phyloP scores from a whole-genome alignment of 2,888 invertebrate species.

The Heteromurus nitidus region DNA sequence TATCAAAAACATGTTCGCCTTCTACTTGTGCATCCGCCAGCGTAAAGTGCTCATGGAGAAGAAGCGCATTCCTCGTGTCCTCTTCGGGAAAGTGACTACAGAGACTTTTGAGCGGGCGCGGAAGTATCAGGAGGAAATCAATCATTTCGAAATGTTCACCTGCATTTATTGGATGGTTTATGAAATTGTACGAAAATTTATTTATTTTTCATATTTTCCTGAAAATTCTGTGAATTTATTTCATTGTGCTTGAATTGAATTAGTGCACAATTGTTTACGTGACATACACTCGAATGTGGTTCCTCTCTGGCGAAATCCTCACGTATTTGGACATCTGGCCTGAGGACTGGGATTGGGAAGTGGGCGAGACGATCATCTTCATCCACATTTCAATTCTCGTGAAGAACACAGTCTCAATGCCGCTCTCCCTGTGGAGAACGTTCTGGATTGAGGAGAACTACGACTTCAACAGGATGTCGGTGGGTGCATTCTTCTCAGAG shows the following conservation, averaged over 20 bases:
- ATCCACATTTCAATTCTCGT: constrained; percentile 75
- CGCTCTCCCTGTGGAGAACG: constrained; percentile 77
- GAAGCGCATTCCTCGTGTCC: constrained; percentile 76
- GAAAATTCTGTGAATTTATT: neutral
- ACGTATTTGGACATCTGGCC: constrained; percentile 55
- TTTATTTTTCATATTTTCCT: neutral
- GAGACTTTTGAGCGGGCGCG: constrained; percentile 78
- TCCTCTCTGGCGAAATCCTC: constrained; percentile 60
- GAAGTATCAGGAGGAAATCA: constrained; percentile 78
- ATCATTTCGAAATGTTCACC: constrained; percentile 77
- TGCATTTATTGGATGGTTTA: constrained; percentile 77
- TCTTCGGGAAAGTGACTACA: constrained; percentile 77
- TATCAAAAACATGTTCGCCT: neutral
- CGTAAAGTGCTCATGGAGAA: constrained; percentile 76
- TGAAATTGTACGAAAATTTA: constrained; percentile 75
- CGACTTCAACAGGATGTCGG: constrained; percentile 80
- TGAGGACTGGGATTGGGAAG: constrained; percentile 69
- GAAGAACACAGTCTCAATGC: constrained; percentile 75
- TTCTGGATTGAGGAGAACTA: constrained; percentile 79
- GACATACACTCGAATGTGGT: constrained; percentile 23
- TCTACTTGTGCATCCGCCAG: constrained; percentile 74
- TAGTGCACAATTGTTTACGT: constrained; percentile 12
- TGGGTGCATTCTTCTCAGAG: constrained; percentile 79
- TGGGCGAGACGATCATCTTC: constrained; percentile 77
- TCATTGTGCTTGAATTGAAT: too few species aligned